Conservation (phyloP, 2,113 vertebrate genomes). For the Carettochelys insculpta region DNA sequence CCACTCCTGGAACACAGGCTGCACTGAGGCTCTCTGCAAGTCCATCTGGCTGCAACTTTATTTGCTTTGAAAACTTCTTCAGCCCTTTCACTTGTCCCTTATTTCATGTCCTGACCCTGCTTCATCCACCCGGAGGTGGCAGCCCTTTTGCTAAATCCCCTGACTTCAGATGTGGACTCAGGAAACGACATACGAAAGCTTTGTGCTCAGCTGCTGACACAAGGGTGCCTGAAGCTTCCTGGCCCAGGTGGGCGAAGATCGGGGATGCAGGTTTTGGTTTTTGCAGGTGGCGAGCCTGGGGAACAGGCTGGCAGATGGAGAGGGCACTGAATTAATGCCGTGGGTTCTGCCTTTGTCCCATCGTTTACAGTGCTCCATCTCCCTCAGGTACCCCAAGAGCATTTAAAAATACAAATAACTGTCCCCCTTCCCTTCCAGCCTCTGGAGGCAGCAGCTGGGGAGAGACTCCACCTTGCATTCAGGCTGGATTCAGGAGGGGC, state of each 20-base stretch:
- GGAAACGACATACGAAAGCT: not conserved
- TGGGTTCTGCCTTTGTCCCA: no score
- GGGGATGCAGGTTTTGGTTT: not conserved
- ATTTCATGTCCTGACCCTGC: not conserved
- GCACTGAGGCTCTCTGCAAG: not conserved
- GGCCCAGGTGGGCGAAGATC: no score
- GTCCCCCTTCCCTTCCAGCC: no score
- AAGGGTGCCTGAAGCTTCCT: not conserved
- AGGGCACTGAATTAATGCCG: no score
- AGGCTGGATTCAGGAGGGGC: no score
- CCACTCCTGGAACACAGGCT: no score
- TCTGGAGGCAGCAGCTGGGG: no score
- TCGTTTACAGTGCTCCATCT: no score
- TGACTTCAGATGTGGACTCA: not conserved
- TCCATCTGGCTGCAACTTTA: not conserved
- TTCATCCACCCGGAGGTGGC: not conserved
- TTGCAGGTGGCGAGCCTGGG: not conserved
- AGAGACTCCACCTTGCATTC: no score
- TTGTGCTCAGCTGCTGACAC: not conserved
- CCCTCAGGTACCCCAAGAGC: no score
- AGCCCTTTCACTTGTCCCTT: accelerated
- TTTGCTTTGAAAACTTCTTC: not conserved
- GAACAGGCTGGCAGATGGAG: no score
- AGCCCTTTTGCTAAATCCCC: not conserved
- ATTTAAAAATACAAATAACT: no score